Evolutionary conservation across 2,888 invertebrate species (phyloP).

Genomic region (Monochamus alternatus): DNA sequence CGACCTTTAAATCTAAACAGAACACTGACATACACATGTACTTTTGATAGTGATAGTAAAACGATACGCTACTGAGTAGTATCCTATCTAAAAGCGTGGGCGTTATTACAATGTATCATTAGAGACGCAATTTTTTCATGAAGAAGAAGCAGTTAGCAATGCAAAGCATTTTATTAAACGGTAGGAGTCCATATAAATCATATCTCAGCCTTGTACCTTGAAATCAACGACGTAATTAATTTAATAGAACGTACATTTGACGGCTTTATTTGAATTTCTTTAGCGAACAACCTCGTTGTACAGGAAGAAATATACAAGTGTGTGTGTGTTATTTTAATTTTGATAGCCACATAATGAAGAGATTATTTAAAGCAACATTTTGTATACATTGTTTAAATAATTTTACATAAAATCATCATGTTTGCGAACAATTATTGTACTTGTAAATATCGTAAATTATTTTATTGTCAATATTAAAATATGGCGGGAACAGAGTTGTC

Average conservation of each 20-base stretch:
- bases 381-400: too few relatives aligned
- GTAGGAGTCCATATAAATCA: slow-evolving; percentile 14
- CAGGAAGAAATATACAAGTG: not conserved
- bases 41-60: not conserved
- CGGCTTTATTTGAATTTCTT: slow-evolving; percentile 1
- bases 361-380: too few relatives aligned
- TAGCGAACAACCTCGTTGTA: not conserved
- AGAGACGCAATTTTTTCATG: slow-evolving; percentile 11
- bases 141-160: slow-evolving; percentile 15
- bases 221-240: slow-evolving; percentile 2
- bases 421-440: too few relatives aligned
- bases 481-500: too few relatives aligned
- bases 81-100: slow-evolving; percentile 1
- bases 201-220: slow-evolving; percentile 11
- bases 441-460: too few relatives aligned
- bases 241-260: slow-evolving; percentile 14
- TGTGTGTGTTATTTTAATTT: too few relatives aligned
- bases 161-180: slow-evolving; percentile 16
- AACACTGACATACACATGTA: not conserved
- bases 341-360: too few relatives aligned
- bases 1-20: too few relatives aligned
- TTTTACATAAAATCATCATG: too few relatives aligned
- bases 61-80: not conserved
- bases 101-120: slow-evolving; percentile 16
- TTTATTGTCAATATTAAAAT: too few relatives aligned